These are phyloP conservation scores for Acanthisitta chloris DNA, from an alignment of 2,113 vertebrate genomes.

Conservation along the genomic window DNA sequence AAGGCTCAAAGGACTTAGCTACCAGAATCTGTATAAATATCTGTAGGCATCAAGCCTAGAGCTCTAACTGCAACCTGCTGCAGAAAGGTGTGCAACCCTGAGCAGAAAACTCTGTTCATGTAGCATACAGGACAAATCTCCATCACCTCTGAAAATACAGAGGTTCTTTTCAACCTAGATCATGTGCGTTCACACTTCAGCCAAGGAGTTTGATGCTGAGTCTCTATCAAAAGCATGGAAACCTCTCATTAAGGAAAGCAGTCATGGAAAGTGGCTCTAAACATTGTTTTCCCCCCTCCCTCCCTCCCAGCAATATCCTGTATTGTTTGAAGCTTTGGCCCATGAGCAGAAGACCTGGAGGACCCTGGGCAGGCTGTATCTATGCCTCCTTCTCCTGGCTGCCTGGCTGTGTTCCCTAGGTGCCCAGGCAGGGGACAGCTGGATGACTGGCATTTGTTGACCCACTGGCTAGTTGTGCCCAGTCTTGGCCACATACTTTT, in stretches of 20 bases:
- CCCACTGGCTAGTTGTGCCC: neutral
- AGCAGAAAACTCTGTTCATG: neutral
- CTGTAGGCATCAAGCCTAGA: neutral
- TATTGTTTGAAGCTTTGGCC: neutral
- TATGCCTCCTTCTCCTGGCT: neutral
- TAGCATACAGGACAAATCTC: neutral
- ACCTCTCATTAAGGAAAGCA: neutral
- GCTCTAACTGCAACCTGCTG: neutral
- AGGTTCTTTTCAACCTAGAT: neutral
- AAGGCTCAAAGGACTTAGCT: neutral
- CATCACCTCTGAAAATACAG: neutral
- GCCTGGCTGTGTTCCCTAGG: neutral
- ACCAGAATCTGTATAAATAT: too few species aligned
- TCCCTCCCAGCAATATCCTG: neutral
- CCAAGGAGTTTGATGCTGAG: neutral
- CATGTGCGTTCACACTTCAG: neutral
- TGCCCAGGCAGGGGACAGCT: neutral
- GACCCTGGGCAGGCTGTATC: neutral
- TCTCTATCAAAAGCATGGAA: neutral
- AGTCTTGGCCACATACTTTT: fast-evolving
- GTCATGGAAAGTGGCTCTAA: neutral
- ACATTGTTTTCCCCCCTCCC: neutral
- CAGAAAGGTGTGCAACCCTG: neutral
- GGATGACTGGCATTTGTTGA: neutral
- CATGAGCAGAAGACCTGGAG: neutral